Percentiles rank a stretch among this genome's conserved stretches.
Conservation (phyloP, 1,140 invertebrate genomes). For the Diabrotica virgifera region DNA sequence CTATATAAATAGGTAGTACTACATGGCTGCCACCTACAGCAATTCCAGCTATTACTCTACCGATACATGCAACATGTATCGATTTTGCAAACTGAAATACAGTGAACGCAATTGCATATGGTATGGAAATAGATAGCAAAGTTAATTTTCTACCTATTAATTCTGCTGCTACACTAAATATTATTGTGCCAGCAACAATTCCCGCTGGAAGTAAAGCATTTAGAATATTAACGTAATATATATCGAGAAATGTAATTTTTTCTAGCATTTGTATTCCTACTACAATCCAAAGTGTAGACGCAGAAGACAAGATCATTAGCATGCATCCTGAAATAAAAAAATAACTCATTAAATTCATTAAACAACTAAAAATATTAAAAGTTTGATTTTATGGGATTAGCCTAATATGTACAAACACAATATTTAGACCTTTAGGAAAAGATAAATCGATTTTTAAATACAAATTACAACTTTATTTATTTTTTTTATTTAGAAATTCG, state of each 20-base stretch:
- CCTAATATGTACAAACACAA: too few species aligned
- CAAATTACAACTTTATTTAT: too few species aligned
- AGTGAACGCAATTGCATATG: neutral
- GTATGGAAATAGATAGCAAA: neutral
- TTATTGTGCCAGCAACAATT: neutral
- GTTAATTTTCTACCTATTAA: neutral
- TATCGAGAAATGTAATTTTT: neutral
- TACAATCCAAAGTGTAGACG: neutral
- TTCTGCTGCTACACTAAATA: neutral
- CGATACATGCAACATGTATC: neutral
- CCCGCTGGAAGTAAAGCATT: neutral
- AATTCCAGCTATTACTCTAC: neutral
- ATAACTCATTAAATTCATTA: neutral
- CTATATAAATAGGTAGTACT: neutral
- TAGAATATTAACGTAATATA: neutral
- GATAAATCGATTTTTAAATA: too few species aligned
- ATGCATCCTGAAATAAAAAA: neutral
- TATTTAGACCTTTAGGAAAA: too few species aligned
- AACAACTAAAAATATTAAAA: too few species aligned
- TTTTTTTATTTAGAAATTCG: too few species aligned
- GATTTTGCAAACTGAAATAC: neutral
- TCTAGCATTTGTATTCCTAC: neutral
- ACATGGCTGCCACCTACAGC: neutral
- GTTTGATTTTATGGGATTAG: too few species aligned
- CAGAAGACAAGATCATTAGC: neutral